Conservation (phyloP, 2,113 vertebrate genomes). For the Salvelinus alpinus region DNA sequence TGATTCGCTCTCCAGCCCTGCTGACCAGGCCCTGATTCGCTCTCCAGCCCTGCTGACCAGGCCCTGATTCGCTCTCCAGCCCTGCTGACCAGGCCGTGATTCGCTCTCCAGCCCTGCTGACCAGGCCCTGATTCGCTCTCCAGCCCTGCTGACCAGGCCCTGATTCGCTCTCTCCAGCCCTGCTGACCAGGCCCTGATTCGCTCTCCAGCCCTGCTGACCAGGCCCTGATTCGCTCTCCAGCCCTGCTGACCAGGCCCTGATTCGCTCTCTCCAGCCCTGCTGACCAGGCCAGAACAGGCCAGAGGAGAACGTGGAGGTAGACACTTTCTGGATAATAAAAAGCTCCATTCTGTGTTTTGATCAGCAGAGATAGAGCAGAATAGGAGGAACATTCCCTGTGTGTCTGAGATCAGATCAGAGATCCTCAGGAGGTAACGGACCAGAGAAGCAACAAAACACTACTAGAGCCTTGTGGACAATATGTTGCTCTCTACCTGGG, state of each 20-base stretch:
- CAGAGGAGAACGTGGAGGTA: background rate
- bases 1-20: constrained; percentile 62
- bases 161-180: too few relatives aligned
- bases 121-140: constrained; percentile 52
- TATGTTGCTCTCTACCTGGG: constrained; percentile 64
- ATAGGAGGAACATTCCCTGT: constrained; percentile 36
- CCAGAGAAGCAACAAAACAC: constrained; percentile 41
- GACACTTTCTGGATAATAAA: constrained; percentile 36
- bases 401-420: constrained; percentile 21
- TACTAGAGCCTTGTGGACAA: constrained; percentile 58
- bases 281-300: constrained; percentile 52
- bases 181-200: too few relatives aligned
- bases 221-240: too few relatives aligned
- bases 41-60: constrained; percentile 63
- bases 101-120: too few relatives aligned
- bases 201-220: too few relatives aligned
- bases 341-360: constrained; percentile 60
- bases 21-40: constrained; percentile 61
- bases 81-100: too few relatives aligned
- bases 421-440: constrained; percentile 51
- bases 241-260: constrained; percentile 3
- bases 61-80: constrained; percentile 11
- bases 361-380: constrained; percentile 51
- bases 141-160: constrained; percentile 59
- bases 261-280: constrained; percentile 63